Conservation (phyloP, 2,113 vertebrate species). For the Balaenoptera acutorostrata region DNA sequence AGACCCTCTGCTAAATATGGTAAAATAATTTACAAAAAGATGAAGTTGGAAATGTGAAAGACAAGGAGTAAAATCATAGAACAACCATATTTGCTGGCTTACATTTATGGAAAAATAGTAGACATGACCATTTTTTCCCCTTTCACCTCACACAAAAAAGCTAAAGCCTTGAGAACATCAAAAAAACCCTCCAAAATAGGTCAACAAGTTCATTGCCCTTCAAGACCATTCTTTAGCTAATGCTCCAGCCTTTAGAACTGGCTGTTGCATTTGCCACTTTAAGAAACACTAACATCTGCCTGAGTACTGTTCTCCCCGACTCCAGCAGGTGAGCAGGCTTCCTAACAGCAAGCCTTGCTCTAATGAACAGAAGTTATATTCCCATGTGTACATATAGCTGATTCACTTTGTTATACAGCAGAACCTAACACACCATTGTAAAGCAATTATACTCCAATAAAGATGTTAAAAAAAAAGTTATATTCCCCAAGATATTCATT, state of each 20-base stretch:
- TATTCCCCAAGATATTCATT: conserved; percentile 45
- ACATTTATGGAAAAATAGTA: not conserved
- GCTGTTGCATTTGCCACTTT: not conserved
- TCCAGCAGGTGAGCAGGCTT: conserved; percentile 20
- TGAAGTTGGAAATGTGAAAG: not conserved
- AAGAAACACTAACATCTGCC: not conserved
- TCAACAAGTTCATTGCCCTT: not conserved
- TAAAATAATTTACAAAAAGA: not conserved
- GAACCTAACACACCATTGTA: no score
- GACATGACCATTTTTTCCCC: not conserved
- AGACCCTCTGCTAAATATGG: not conserved
- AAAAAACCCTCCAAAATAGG: not conserved
- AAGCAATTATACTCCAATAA: no score
- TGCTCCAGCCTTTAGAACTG: not conserved
- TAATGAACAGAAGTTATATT: conserved; percentile 47
- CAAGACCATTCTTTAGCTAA: not conserved
- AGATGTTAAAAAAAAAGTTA: not conserved
- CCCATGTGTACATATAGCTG: not conserved
- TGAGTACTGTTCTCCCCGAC: not conserved
- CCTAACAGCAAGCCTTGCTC: conserved; percentile 29
- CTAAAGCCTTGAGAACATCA: not conserved
- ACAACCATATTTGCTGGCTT: not conserved
- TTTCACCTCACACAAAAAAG: not conserved
- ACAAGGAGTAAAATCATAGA: not conserved
- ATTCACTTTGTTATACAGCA: no score